Percentiles rank a stretch among this genome's conserved stretches.
These are phyloP conservation scores for Emberiza fucata DNA, from an alignment of 2,113 vertebrate genomes.

Conservation along the genomic window DNA sequence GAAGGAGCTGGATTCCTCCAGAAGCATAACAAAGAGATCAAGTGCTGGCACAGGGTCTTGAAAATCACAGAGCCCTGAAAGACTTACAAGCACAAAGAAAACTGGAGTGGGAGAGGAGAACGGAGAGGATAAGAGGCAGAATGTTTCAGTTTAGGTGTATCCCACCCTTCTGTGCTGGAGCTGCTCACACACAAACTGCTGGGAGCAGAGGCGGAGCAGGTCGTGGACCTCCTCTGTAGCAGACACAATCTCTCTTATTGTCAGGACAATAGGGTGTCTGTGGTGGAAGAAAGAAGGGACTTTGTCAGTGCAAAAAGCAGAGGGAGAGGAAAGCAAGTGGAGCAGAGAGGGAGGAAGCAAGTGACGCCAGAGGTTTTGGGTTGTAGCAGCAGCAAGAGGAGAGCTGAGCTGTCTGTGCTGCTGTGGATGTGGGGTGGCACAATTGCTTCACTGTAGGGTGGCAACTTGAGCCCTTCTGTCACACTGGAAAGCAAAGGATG, in stretches of 20 bases:
- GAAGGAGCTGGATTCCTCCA: not conserved
- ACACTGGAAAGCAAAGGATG: fast-evolving
- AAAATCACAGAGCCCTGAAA: not conserved
- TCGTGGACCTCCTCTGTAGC: not conserved
- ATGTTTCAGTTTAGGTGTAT: not conserved
- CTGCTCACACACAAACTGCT: not conserved
- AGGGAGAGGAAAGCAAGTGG: not conserved
- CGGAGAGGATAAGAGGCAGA: not conserved
- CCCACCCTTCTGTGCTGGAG: not conserved
- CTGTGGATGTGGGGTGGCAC: not conserved
- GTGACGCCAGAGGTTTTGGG: not conserved
- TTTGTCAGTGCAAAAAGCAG: not conserved
- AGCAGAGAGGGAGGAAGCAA: not conserved
- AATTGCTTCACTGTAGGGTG: not conserved
- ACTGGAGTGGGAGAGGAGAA: not conserved
- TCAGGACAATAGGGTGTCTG: not conserved
- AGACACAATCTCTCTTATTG: not conserved
- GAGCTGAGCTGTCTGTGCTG: not conserved
- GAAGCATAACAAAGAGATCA: slow-evolving; percentile 1
- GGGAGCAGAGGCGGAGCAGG: not conserved
- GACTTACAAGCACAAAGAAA: not conserved
- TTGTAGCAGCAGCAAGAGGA: fast-evolving
- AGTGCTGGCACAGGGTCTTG: not conserved
- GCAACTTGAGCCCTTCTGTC: not conserved
- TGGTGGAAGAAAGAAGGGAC: not conserved